These are phyloP conservation scores for Drosophila lacertosa DNA, from an alignment of 1,140 invertebrate species.

Conservation along the genomic window DNA sequence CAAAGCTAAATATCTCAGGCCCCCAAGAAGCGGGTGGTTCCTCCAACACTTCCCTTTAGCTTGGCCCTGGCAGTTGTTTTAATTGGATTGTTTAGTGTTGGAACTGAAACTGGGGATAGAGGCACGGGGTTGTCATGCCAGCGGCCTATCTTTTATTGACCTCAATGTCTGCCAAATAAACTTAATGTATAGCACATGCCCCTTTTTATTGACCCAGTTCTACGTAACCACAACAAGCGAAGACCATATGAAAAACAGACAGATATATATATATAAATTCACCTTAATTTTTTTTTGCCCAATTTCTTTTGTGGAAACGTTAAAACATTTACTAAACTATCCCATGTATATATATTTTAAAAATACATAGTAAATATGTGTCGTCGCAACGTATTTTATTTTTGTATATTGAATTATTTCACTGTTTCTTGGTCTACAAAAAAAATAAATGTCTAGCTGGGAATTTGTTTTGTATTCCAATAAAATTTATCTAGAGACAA, in stretches of 20 bases:
- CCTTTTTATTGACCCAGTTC: conserved; percentile 65
- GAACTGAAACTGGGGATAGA: conserved; percentile 9
- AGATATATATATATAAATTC: conserved; percentile 7
- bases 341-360: conserved; percentile 14
- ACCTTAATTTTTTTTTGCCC: too few species aligned
- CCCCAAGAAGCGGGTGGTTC: conserved; percentile 4
- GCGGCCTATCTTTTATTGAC: conserved; percentile 64
- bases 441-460: conserved; percentile 63
- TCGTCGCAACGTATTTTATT: conserved; percentile 34
- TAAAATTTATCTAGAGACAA: conserved; percentile 51
- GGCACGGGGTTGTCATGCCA: conserved; percentile 48
- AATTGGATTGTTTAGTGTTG: conserved; percentile 74
- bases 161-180: conserved; percentile 54
- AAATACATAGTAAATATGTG: conserved; percentile 36
- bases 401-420: conserved; percentile 24
- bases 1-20: conserved; percentile 6
- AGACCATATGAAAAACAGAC: conserved; percentile 19
- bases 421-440: conserved; percentile 21
- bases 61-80: conserved; percentile 75
- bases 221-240: conserved; percentile 16
- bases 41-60: conserved; percentile 10
- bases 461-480: conserved; percentile 39
- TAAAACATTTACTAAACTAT: conserved; percentile 39
- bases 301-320: conserved; percentile 28
- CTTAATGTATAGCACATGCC: conserved; percentile 57